Base-by-base conservation (phyloP, 2,113 vertebrate genomes). In the Grammomys dolichurus region DNA sequence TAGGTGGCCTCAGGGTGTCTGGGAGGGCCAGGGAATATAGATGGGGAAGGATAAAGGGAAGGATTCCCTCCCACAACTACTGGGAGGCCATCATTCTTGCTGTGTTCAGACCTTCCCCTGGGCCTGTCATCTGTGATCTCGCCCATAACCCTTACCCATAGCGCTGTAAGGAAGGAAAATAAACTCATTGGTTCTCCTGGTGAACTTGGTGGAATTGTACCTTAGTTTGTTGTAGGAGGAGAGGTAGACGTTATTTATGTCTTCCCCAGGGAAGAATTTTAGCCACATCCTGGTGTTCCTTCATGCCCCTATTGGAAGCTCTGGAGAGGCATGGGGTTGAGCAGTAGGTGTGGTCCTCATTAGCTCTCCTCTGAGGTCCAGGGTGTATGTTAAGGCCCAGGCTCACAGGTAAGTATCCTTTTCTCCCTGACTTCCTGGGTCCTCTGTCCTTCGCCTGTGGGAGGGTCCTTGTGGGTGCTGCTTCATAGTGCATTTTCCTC, bases 401-500 rank as follows among this genome's bases (percentile, higher is more conserved):
- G 22, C 48, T 60, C 17, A 54, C 14, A 48, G 60, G 46, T 43
- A 72, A 7, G 43, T 7, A 67, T 22, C 81, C 28, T 63, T 43
- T 0, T 86, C 48, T n/a, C 19, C 17, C 56, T 26, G 36, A 19
- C 31, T 51, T 26, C 54, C 75, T 36, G 54, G 9, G 43, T 87
- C 87, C 90, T 85, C 40, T 1, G 26, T 28, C 67, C 69, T 84
- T 36, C 5, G 65, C 33, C 60, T 16, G 36, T 26, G 48, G 84
- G 63, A 73, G 51, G 58, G 9, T 0, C 0, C 0, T 19, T 28
- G 7, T 31, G 12, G 67, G 36, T 20, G 1, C 73, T 0, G 22
- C 16, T 91, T 91, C 58, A 33, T 31, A 43, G 46, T 72, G 46
- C 28, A 24, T 69, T 94, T 91, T 90, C 43, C 67, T 4, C 7